These are phyloP conservation scores for Scomber colias DNA, from an alignment of 2,113 vertebrate species.

Conservation along the genomic window DNA sequence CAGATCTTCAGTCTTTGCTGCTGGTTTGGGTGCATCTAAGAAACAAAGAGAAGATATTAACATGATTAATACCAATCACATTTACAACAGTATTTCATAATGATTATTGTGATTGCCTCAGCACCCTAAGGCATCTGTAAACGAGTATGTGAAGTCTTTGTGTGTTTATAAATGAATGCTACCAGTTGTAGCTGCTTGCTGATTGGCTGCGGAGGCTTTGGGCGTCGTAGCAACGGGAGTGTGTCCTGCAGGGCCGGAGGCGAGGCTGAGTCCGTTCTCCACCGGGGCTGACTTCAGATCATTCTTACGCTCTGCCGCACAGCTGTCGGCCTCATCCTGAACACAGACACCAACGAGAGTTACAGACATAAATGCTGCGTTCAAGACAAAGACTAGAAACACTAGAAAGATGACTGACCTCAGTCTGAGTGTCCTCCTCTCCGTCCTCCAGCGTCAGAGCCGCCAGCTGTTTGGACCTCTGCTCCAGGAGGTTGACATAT, in stretches of 20 bases:
- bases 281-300: slow-evolving; percentile 90
- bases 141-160: too few species aligned
- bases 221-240: slow-evolving; percentile 65
- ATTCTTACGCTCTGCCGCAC: slow-evolving; percentile 87
- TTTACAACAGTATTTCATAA: not conserved
- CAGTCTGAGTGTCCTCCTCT: slow-evolving; percentile 91
- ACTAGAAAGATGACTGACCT: slow-evolving; percentile 80
- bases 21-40: slow-evolving; percentile 92
- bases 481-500: slow-evolving; percentile 98
- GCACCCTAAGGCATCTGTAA: too few species aligned
- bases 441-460: slow-evolving; percentile 95
- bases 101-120: too few species aligned
- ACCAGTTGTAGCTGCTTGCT: slow-evolving; percentile 65
- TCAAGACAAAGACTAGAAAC: not conserved
- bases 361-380: not conserved
- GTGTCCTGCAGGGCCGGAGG: slow-evolving; percentile 87
- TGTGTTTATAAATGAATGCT: not conserved
- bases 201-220: slow-evolving; percentile 73
- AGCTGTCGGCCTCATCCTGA: slow-evolving; percentile 89
- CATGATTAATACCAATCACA: not conserved
- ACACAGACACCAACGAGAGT: not conserved
- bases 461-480: slow-evolving; percentile 96
- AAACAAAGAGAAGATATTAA: slow-evolving; percentile 29
- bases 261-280: slow-evolving; percentile 93
- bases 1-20: slow-evolving; percentile 95